Evolutionary conservation across 2,888 invertebrate species (phyloP), one percentile per base, ranked within the genome.

Genomic region (Strigamia transsilvanica): DNA sequence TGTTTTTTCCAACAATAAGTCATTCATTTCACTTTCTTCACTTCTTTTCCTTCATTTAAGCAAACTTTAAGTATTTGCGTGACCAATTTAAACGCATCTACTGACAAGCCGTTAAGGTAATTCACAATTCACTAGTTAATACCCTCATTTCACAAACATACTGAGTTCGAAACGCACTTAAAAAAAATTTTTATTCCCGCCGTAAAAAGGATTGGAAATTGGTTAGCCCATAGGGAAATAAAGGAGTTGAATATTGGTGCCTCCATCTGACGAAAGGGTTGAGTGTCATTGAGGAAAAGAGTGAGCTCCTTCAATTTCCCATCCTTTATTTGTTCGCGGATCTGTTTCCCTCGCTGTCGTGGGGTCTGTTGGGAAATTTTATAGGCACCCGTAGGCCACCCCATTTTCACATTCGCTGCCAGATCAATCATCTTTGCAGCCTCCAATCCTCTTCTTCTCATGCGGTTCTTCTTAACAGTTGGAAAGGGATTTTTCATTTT

Each of bases 291-390:
- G 61, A 61, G 61, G 10, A 51, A 51, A 61, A 61, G 61, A 61
- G 61, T 61, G 61, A 61, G 61, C 61, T 61, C 61, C 61, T 61
- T 61, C 61, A 61, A 61, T 61, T 61, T 61, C 18, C 61, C 18
- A 61, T 61, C 21, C 61, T 61, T 61, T 61, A 61, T 61, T 61
- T 61, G 61, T 23, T 61, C 61, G 61, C 61, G 21, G 61, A 61
- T 61, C 61, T 61, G 61, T 61, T 61, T 61, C 61, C 61, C 18
- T 5, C 61, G 18, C 61, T 61, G 61, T 61, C 61, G 61, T 61
- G 61, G 10, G 61, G 61, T 61, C 61, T 61, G 61, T 61, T 61
- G 61, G 61, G 61, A 61, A 61, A 61, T 61, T 61, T 61, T 61
- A 61, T 61, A 61, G 61, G 61, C 61, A 61, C 61, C 61, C 61